Evolutionary conservation across 2,888 invertebrate species (phyloP).

Genomic region (Drosophila mimica): DNA sequence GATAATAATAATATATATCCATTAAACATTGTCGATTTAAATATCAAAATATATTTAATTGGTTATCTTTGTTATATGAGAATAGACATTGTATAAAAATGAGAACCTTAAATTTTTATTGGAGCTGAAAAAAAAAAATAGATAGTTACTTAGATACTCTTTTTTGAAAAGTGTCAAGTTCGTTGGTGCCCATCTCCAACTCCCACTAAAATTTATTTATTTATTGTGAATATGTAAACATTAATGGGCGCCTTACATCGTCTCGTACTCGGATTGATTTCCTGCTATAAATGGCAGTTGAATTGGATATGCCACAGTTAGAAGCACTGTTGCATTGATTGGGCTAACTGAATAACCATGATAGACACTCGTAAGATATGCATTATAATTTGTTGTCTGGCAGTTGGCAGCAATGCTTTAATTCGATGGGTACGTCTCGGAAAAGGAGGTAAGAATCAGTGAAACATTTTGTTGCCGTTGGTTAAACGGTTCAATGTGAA

Average conservation of each 20-base stretch:
- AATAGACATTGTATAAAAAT: too few relatives aligned
- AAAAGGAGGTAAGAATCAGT: not conserved
- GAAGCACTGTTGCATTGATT: not conserved
- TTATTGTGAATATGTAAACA: not conserved
- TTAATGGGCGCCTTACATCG: too few relatives aligned
- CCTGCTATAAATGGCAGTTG: slow-evolving; percentile 26
- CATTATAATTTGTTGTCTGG: slow-evolving; percentile 19
- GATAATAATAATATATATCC: too few relatives aligned
- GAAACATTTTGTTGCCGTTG: not conserved
- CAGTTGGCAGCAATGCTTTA: not conserved
- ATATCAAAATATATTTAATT: too few relatives aligned
- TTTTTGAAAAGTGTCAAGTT: not conserved
- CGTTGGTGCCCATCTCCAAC: not conserved
- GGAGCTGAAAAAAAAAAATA: too few relatives aligned
- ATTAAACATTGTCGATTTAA: too few relatives aligned
- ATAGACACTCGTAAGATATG: not conserved
- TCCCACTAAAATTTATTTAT: not conserved
- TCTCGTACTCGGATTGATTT: not conserved
- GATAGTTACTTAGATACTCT: too few relatives aligned
- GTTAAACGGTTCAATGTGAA: not conserved
- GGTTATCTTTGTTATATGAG: too few relatives aligned
- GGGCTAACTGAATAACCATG: slow-evolving; percentile 11
- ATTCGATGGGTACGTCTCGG: slow-evolving; percentile 1
- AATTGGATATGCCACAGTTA: not conserved
- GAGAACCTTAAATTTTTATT: too few relatives aligned